Evolutionary conservation across 2,113 vertebrate genomes (phyloP).

Genomic region (Lepidothrix coronata): DNA sequence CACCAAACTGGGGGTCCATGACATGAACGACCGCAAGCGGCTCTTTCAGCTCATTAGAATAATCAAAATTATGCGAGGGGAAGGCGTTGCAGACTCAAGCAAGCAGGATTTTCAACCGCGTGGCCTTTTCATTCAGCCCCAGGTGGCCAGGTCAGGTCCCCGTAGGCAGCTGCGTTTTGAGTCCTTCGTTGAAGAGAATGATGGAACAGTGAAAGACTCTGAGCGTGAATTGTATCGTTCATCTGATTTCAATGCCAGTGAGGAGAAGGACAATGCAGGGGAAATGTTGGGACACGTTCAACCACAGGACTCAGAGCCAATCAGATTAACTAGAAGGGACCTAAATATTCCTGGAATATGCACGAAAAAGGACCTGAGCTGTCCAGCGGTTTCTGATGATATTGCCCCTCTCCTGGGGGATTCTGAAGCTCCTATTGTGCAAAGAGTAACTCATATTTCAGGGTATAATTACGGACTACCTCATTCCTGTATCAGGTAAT

Average conservation of each 20-base stretch:
- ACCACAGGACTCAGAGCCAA: constrained; percentile 30
- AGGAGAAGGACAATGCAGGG: constrained; percentile 30
- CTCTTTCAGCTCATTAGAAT: constrained; percentile 86
- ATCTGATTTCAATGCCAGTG: constrained; percentile 4
- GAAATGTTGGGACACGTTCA: constrained; percentile 33
- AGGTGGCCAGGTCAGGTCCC: constrained; percentile 52
- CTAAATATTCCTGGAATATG: not conserved
- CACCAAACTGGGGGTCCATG: constrained; percentile 78
- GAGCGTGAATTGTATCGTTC: not conserved
- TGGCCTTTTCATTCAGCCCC: constrained; percentile 24
- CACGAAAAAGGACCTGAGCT: constrained; percentile 32
- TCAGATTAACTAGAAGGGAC: constrained; percentile 21
- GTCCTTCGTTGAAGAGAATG: constrained; percentile 36
- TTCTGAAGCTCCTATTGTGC: constrained; percentile 70
- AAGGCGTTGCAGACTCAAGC: constrained; percentile 49
- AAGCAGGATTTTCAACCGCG: constrained; percentile 36
- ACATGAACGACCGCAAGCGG: constrained; percentile 82
- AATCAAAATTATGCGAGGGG: constrained; percentile 79
- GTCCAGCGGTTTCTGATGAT: constrained; percentile 28
- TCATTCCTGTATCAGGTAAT: constrained; percentile 78
- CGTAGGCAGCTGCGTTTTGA: constrained; percentile 81
- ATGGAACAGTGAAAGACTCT: not conserved
- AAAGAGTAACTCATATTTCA: constrained; percentile 76
- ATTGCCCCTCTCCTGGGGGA: constrained; percentile 56
- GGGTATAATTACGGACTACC: constrained; percentile 89